Percentiles rank a stretch among this genome's conserved stretches.
phyloP scores from a whole-genome alignment of 1,140 invertebrate species.

The Caenorhabditis brenneri region DNA sequence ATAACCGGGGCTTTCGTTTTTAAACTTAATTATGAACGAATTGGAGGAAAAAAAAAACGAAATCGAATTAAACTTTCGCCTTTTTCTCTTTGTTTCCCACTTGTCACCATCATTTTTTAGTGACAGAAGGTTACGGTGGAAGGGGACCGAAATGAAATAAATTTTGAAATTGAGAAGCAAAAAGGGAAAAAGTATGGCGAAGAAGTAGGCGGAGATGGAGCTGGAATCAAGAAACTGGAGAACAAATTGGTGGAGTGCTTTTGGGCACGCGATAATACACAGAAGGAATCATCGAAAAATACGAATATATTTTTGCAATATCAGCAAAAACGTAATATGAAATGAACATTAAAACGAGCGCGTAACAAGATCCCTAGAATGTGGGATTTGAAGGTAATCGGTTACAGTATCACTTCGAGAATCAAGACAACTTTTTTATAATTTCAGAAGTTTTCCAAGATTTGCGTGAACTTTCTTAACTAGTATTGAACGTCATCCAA shows the following conservation, averaged over 20 bases:
- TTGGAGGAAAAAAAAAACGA: not conserved
- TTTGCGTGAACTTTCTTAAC: not conserved
- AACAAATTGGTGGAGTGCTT: slow-evolving; percentile 5
- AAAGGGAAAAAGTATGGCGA: not conserved
- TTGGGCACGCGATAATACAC: not conserved
- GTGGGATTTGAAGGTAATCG: too few relatives aligned
- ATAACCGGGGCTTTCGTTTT: too few relatives aligned
- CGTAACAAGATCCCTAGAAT: too few relatives aligned
- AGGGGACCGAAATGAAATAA: not conserved
- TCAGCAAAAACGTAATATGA: too few relatives aligned
- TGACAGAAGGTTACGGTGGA: not conserved
- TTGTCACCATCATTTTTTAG: not conserved
- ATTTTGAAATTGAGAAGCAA: not conserved
- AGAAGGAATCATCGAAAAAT: not conserved
- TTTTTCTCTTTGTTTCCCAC: not conserved
- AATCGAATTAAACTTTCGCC: slow-evolving; percentile 25
- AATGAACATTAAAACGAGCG: too few relatives aligned
- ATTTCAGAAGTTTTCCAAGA: not conserved
- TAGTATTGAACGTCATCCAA: not conserved
- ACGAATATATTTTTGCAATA: not conserved
- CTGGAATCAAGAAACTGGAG: not conserved
- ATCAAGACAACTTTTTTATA: not conserved
- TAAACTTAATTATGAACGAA: slow-evolving; percentile 9
- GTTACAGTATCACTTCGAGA: too few relatives aligned
- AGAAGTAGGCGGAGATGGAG: not conserved